phyloP scores from a whole-genome alignment of 2,113 vertebrate genomes.

The Athene noctua region DNA sequence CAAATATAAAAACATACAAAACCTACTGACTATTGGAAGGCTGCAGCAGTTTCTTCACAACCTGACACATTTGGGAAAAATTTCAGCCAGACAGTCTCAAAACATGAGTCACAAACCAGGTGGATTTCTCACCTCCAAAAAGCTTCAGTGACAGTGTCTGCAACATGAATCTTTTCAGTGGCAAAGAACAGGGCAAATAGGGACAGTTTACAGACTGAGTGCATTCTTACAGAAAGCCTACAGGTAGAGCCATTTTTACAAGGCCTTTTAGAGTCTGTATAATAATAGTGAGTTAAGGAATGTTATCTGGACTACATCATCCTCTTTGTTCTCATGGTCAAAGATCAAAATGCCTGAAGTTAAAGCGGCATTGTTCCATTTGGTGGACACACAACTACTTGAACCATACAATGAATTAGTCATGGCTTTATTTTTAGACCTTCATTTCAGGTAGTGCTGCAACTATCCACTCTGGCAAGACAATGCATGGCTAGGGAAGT shows the following conservation, averaged over 20 bases:
- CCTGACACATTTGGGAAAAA: neutral
- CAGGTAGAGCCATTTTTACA: neutral
- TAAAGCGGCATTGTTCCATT: neutral
- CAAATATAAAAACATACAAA: neutral
- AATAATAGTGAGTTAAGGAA: neutral
- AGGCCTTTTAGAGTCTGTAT: neutral
- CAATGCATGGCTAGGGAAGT: neutral
- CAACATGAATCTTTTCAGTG: neutral
- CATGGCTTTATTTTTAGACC: slow-evolving; percentile 33
- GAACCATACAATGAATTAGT: slow-evolving; percentile 24
- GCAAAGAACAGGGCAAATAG: neutral
- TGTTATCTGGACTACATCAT: neutral
- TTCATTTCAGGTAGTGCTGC: slow-evolving; percentile 21
- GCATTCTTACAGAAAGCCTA: neutral
- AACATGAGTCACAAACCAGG: neutral
- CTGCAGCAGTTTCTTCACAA: neutral
- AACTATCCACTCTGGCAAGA: neutral
- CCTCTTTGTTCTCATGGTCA: neutral
- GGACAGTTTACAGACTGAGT: neutral
- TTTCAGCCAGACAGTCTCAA: neutral
- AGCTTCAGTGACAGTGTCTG: neutral
- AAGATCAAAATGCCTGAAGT: slow-evolving; percentile 20
- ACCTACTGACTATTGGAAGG: neutral
- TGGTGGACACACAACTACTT: neutral
- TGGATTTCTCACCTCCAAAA: neutral